Evolutionary conservation across 2,888 invertebrate genomes (phyloP), one percentile per base, ranked within the genome.

Genomic region (Spialia ferax): DNA sequence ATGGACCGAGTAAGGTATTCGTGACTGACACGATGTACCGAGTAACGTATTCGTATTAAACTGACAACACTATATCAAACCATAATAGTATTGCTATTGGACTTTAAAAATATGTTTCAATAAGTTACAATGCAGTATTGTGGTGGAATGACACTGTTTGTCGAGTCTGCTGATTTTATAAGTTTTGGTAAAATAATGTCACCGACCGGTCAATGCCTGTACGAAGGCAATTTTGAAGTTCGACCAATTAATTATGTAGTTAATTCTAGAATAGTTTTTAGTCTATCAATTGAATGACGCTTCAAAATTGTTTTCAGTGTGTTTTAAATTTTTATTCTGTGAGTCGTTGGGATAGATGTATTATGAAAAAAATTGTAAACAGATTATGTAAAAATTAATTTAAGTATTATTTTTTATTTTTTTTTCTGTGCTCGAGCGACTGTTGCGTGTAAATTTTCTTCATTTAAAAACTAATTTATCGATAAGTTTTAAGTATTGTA

Each of bases 331-430:
- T 73, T 73, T 71, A 72, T 69, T 70, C 71, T 72, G 72, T 70
- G 68, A 57, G 50, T 55, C 65, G 62, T 68, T 48, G 61, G n/a
- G n/a, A n/a, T 7, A 56, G 71, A 61, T 65, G 65, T 65, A 65
- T 66, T 66, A 66, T 69, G 48, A 69, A 75, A 74, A 80, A 86
- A 86, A 86, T 75, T 77, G 84, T 79, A 84, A 85, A 74, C 73
- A 71, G 70, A 77, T 73, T 70, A 75, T 75, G 74, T 71, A 73
- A 79, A 81, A 84, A 86, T 77, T 86, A 83, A 83, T 85, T 84
- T 80, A n/a, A n/a, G n/a, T n/a, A n/a, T n/a, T n/a, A 79, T 81
- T 74, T 73, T 72, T 72, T 67, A 65, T 65, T 70, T 72, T 72
- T 72, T 72, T 71, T 72, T 72, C 68, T 75, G 74, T 69, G 73